These are phyloP conservation scores for Diplodus sargus DNA, from an alignment of 2,797 vertebrate genomes.

Conservation along the genomic window DNA sequence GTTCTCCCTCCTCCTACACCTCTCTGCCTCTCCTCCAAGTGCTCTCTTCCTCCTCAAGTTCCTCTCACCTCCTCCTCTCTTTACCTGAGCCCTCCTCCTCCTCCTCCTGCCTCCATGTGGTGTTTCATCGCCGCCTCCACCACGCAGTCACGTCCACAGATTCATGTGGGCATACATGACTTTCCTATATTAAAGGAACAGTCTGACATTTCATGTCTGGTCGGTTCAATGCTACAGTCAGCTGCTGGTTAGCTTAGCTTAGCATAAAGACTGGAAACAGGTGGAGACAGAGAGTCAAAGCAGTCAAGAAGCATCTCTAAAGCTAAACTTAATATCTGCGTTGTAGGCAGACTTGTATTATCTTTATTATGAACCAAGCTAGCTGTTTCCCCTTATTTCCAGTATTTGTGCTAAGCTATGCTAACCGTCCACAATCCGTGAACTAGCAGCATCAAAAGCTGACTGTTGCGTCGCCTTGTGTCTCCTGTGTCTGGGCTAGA, in stretches of 20 bases:
- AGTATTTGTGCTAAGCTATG: conserved; percentile 5
- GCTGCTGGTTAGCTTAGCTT: conserved; percentile 11
- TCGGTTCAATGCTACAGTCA: neutral
- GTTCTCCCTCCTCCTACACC: neutral
- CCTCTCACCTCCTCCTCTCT: neutral
- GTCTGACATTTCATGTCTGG: neutral
- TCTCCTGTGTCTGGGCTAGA: too few relatives aligned
- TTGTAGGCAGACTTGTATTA: neutral
- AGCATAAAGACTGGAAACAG: conserved; percentile 7
- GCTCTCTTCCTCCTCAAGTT: conserved; percentile 16
- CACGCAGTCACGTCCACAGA: neutral
- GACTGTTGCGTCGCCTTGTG: too few relatives aligned
- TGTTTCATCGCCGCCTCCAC: conserved; percentile 1
- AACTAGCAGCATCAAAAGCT: too few relatives aligned
- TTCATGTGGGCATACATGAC: too few relatives aligned
- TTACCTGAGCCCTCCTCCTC: conserved; percentile 11
- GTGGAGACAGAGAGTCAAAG: neutral
- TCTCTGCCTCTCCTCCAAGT: conserved; percentile 9
- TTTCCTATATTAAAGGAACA: neutral
- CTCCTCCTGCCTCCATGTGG: neutral
- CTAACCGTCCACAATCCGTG: neutral
- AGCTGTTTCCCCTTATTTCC: neutral
- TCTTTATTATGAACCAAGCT: neutral
- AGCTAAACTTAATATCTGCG: neutral
- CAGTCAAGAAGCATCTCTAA: neutral